Conservation (phyloP, 2,113 vertebrate species). For the Dasyornis broadbenti region DNA sequence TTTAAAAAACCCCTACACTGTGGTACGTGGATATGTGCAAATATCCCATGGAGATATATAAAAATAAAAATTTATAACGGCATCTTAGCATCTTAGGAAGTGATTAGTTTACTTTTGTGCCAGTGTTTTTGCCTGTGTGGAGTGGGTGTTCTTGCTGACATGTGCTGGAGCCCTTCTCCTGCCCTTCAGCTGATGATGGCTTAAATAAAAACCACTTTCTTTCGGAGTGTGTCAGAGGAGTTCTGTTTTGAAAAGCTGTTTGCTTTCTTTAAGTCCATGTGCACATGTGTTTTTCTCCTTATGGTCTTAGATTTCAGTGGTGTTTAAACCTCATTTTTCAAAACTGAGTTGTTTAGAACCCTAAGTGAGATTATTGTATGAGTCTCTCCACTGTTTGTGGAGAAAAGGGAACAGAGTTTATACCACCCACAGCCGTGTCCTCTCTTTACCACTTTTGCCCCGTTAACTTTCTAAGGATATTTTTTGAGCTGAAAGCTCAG, state of each 20-base stretch:
- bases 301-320: background rate
- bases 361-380: background rate
- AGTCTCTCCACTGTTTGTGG: background rate
- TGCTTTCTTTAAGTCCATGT: background rate
- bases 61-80: background rate
- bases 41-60: background rate
- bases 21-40: background rate
- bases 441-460: background rate
- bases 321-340: background rate
- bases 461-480: background rate
- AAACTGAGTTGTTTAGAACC: background rate
- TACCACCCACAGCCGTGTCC: background rate
- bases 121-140: background rate
- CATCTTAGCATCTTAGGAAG: background rate
- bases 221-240: background rate
- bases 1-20: background rate
- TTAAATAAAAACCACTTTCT: background rate
- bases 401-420: background rate
- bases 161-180: background rate
- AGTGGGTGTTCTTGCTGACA: background rate
- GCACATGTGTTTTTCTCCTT: slow-evolving; percentile 20
- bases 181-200: background rate
- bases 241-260: background rate
- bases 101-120: background rate
- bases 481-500: background rate